phyloP scores from a whole-genome alignment of 1,140 invertebrate species.

The Venturia canescens region DNA sequence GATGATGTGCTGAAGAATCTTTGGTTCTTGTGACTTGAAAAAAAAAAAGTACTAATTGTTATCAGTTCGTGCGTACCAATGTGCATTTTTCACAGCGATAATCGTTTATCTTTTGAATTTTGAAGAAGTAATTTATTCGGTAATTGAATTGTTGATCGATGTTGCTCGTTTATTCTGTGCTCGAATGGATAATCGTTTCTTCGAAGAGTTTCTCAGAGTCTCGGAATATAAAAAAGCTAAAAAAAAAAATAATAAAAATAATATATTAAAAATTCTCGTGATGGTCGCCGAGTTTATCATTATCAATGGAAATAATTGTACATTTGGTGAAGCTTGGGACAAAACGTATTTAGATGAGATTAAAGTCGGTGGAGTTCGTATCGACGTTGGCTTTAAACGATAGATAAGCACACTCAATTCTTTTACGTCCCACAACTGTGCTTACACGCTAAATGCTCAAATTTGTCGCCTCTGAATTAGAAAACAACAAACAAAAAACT shows the following conservation, averaged over 20 bases:
- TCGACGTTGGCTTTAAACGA: background rate
- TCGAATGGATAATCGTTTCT: background rate
- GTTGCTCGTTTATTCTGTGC: background rate
- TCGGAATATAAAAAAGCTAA: background rate
- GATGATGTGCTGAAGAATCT: background rate
- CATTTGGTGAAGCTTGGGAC: too few species aligned
- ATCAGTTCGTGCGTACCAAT: conserved; percentile 6
- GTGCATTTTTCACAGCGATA: background rate
- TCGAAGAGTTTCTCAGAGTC: background rate
- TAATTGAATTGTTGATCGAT: background rate
- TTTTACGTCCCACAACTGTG: background rate
- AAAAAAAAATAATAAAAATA: background rate
- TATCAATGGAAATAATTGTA: background rate
- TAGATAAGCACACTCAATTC: background rate
- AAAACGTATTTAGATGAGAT: background rate
- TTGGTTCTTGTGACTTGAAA: background rate
- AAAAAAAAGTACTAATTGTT: conserved; percentile 17
- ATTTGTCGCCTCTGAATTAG: conserved; percentile 4
- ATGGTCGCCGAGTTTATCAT: background rate
- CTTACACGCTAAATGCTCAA: background rate
- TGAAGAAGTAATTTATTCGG: background rate
- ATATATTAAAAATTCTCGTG: background rate
- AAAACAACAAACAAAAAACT: background rate
- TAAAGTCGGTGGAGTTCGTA: background rate
- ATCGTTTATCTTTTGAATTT: background rate